Base-by-base conservation (phyloP, 2,888 invertebrate genomes). In the Suillia variegata region DNA sequence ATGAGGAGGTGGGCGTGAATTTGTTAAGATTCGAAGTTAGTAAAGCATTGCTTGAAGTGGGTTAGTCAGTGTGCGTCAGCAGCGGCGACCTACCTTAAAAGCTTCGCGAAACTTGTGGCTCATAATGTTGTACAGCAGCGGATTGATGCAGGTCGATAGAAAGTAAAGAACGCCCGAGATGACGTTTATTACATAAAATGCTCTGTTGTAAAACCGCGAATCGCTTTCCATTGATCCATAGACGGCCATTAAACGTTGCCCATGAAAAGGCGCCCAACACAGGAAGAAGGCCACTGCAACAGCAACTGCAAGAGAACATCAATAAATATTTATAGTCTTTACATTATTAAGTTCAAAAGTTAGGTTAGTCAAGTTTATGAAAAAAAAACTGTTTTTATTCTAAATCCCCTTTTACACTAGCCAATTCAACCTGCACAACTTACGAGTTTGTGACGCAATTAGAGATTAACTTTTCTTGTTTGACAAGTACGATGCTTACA, bases 251-350 rank as follows among this genome's bases (percentile, higher is more conserved):
- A 96, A 85, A 54, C 96, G 84, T 80, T 96, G 96, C 12, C 93
- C 91, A 83, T 96, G 96, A 81, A 96, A 96, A 1, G 96, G 96
- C 4, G 92, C 92, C 92, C 92, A 93, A 80, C 94, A 94, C 61
- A 93, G 86, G 82, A 92, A 91, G 81, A 87, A 86, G 6, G 93
- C 92, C 76, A 93, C 89, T 67, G 93, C 93, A 64, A 94, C 89
- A 63, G 93, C 93, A 82, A 94, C 94, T 87, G 87, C 70, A 84
- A 82, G 64, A 15, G n/a, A 18, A 18, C 15, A 6, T n/a, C 21
- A 13, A 45, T 1, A n/a, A 33, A 52, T 42, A 49, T 38, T n/a
- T n/a, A n/a, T n/a, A n/a, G n/a, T n/a, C n/a, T 26, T 12, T n/a
- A 49, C 17, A 22, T 49, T 17, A n/a, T n/a, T n/a, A n/a, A n/a